Conservation (phyloP, 2,797 vertebrate species). For the Leptodactylus fallax region DNA sequence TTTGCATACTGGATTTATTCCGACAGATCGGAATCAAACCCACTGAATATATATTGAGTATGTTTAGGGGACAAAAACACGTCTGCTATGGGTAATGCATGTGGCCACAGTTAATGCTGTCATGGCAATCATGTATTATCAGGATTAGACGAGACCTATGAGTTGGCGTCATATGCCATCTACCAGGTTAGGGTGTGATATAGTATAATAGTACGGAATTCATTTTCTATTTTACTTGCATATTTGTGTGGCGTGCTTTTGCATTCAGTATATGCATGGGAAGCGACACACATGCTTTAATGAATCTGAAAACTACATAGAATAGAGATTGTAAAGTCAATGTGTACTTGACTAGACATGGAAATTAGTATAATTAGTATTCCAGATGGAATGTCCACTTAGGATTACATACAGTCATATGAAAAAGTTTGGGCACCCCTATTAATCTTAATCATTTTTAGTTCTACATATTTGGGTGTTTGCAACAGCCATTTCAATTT, state of each 20-base stretch:
- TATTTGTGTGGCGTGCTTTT: neutral
- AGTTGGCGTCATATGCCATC: slow-evolving; percentile 19
- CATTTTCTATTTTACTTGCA: neutral
- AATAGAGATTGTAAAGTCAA: neutral
- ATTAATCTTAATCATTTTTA: too few relatives aligned
- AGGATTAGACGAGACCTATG: neutral
- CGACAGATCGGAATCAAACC: neutral
- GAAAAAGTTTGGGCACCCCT: too few relatives aligned
- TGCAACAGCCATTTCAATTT: too few relatives aligned
- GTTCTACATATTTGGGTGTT: too few relatives aligned
- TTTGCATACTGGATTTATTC: neutral
- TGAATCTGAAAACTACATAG: neutral
- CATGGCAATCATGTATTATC: slow-evolving; percentile 15
- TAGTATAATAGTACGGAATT: neutral
- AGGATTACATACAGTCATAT: too few relatives aligned
- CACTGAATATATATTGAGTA: neutral
- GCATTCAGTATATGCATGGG: too few relatives aligned
- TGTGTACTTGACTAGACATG: neutral
- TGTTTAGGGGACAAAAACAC: neutral
- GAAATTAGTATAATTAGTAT: neutral
- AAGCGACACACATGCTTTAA: neutral
- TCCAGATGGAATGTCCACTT: too few relatives aligned
- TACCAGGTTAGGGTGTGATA: neutral
- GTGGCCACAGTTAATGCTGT: neutral
- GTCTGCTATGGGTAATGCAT: neutral